Base-by-base conservation (phyloP, 2,797 vertebrate species). In the Buphagus erythrorhynchus region DNA sequence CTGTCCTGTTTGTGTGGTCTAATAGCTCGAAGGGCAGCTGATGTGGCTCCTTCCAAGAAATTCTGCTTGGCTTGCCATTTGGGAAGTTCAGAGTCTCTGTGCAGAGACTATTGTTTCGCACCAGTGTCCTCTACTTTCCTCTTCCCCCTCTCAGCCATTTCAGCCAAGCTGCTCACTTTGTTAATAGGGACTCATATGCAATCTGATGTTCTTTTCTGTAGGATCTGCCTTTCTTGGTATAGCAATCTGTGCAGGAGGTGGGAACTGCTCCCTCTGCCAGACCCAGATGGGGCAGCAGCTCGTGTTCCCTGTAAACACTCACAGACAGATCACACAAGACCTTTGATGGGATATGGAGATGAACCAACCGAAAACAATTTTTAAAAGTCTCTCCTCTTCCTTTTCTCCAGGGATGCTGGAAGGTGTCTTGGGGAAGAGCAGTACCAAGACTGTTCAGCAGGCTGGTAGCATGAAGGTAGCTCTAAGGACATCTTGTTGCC, bases 51-150 rank as follows among this genome's bases (percentile, higher is more conserved):
- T 97, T 96, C 95, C 95, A 96, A 96, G 83, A 95, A 97, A 97
- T 95, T 96, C 93, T 95, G 95, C 97, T 97, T 96, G 93, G 75
- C 93, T 97, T 97, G 95, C 88, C 86, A 80, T 94, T 96, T 96
- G 78, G 89, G 92, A 93, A 96, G 91, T 92, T 95, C 46, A 51
- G 77, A 86, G 48, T 83, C 46, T 95, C 87, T 75, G 71, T 51
- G 36, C 88, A 82, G 76, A 88, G 82, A 61, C 57, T 82, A 33
- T 58, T 90, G 91, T 88, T 94, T 85, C 13, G 31, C 89, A 93
- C 74, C 93, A 95, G 55, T 84, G 77, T 96, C 80, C 86, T 90
- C 86, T 69, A 7, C 81, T 84, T 92, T 79, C 15, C 45, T 42
- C 31, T 95, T 86, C 74, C 43, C 48, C 16, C 58, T 81, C 63